Conservation (phyloP, 2,888 invertebrate species). For the Coronaproctus castanopsis region DNA sequence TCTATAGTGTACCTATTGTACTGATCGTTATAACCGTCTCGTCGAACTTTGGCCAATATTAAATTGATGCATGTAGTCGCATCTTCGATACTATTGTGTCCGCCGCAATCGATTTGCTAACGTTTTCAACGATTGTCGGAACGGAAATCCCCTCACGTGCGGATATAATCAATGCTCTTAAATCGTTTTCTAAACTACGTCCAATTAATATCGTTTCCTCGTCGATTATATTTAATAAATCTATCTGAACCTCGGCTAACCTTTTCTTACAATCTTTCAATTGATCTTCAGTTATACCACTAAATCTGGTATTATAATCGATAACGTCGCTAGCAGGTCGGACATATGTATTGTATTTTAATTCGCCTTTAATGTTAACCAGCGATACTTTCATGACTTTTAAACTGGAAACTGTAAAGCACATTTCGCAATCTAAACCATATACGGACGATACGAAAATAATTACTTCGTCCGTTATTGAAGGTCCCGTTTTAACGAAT, state of each 20-base stretch:
- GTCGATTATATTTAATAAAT: conserved; percentile 56
- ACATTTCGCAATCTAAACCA: conserved; percentile 94
- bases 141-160: conserved; percentile 61
- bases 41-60: conserved; percentile 53
- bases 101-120: conserved; percentile 41
- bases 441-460: conserved; percentile 36
- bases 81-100: conserved; percentile 88
- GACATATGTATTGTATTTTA: conserved; percentile 68
- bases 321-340: conserved; percentile 61
- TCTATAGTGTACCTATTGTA: conserved; percentile 19
- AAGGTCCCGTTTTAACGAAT: conserved; percentile 36
- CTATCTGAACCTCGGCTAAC: conserved; percentile 61
- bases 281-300: conserved; percentile 31
- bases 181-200: conserved; percentile 85
- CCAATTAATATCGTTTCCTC: conserved; percentile 80
- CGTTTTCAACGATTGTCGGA: conserved; percentile 58
- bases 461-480: conserved; percentile 30
- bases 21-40: conserved; percentile 27
- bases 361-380: conserved; percentile 46
- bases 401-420: conserved; percentile 65
- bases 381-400: conserved; percentile 77
- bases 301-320: conserved; percentile 88
- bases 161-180: conserved; percentile 73
- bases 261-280: conserved; percentile 33
- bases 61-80: conserved; percentile 75